These are phyloP conservation scores for Taurulus bubalis DNA, from an alignment of 2,113 vertebrate species.

Conservation along the genomic window DNA sequence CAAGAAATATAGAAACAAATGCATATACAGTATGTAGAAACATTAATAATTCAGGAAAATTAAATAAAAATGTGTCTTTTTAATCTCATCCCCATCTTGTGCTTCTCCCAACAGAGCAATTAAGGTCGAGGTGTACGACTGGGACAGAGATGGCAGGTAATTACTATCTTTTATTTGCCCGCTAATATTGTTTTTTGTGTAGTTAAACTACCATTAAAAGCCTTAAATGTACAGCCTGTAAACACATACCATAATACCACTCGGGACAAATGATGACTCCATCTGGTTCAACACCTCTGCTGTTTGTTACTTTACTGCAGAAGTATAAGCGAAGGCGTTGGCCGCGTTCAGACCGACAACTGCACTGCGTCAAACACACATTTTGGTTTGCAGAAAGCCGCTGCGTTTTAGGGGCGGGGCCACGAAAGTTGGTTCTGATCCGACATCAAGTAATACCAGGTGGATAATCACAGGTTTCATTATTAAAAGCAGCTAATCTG, in stretches of 20 bases:
- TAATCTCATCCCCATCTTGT: slow-evolving; percentile 7
- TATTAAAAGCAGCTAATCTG: not conserved
- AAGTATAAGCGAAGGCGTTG: not conserved
- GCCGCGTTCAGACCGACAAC: not conserved
- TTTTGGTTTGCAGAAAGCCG: not conserved
- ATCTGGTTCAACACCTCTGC: not conserved
- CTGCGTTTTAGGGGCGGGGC: not conserved
- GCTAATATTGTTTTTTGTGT: not conserved
- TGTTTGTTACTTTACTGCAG: not conserved
- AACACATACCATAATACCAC: not conserved
- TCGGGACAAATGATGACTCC: not conserved
- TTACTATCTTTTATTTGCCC: not conserved
- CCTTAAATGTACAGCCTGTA: not conserved
- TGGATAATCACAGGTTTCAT: not conserved
- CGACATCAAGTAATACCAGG: not conserved
- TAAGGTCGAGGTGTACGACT: slow-evolving; percentile 95
- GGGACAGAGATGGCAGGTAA: slow-evolving; percentile 96
- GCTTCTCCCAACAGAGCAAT: slow-evolving; percentile 86
- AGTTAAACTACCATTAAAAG: not conserved
- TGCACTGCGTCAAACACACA: not conserved
- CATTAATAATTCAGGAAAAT: not conserved
- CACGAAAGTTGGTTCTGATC: not conserved
- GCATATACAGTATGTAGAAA: not conserved
- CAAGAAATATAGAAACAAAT: not conserved
- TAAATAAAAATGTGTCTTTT: not conserved